phyloP scores from a whole-genome alignment of 92 coral and sea anemone species.

The Phenganax stokvisi region DNA sequence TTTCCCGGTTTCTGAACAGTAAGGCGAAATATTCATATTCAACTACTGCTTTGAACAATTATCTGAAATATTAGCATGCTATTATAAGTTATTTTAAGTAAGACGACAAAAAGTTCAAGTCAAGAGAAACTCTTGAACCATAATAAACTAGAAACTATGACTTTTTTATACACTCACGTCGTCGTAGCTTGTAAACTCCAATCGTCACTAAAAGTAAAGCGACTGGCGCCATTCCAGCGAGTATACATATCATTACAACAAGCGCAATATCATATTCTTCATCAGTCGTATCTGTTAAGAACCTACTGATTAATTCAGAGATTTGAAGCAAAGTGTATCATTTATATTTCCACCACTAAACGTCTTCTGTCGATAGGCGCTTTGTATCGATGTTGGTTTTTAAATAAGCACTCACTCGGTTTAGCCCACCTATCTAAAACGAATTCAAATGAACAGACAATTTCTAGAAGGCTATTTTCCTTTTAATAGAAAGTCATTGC shows the following conservation, averaged over 20 bases:
- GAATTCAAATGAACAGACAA: no score
- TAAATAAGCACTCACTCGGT: no score
- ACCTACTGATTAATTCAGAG: background rate
- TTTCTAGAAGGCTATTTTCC: no score
- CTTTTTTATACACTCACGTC: background rate
- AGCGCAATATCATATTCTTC: slow-evolving; percentile 3
- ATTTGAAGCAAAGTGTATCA: background rate
- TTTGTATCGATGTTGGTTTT: no score
- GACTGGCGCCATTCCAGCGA: slow-evolving; percentile 6
- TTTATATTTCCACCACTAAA: background rate
- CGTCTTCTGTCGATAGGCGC: background rate
- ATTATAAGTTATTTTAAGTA: no score
- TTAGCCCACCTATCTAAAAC: no score
- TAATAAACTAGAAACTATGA: background rate
- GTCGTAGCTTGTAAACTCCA: background rate
- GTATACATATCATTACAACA: slow-evolving; percentile 2
- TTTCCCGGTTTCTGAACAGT: no score
- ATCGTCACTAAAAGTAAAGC: background rate
- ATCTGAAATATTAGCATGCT: background rate
- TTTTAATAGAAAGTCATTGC: no score
- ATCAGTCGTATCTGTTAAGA: background rate
- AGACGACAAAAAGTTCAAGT: background rate
- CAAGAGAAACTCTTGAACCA: background rate
- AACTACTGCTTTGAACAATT: background rate
- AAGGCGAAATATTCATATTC: background rate